Conservation (phyloP, 2,113 vertebrate species). For the Peromyscus polionotus region DNA sequence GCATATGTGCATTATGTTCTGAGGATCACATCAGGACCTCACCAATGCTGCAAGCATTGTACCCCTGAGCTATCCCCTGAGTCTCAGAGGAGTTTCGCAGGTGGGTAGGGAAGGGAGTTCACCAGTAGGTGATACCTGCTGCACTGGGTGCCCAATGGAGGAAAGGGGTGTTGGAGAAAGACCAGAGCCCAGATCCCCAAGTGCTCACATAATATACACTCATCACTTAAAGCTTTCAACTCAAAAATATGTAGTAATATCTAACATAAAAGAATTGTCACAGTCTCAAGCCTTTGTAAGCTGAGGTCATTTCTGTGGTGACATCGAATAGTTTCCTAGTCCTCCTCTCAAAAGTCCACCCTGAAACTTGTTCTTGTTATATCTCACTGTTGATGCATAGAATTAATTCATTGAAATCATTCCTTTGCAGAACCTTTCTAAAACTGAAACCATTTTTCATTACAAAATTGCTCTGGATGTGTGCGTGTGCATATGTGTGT, state of each 20-base stretch:
- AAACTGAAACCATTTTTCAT: neutral
- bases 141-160: neutral
- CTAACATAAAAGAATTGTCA: constrained; percentile 8
- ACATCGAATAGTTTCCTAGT: neutral
- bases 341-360: neutral
- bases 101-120: neutral
- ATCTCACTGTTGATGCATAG: neutral
- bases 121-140: neutral
- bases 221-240: neutral
- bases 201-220: neutral
- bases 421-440: neutral
- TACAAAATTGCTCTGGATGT: neutral
- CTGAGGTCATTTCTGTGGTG: neutral
- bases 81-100: neutral
- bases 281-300: neutral
- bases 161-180: neutral
- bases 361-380: neutral
- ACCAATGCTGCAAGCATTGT: neutral
- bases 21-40: neutral
- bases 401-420: neutral
- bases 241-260: neutral
- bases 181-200: neutral
- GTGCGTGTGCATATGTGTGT: neutral
- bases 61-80: neutral
- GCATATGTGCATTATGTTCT: neutral